Evolutionary conservation across 1,140 invertebrate species (phyloP).

Genomic region (Neodiprion virginianus): DNA sequence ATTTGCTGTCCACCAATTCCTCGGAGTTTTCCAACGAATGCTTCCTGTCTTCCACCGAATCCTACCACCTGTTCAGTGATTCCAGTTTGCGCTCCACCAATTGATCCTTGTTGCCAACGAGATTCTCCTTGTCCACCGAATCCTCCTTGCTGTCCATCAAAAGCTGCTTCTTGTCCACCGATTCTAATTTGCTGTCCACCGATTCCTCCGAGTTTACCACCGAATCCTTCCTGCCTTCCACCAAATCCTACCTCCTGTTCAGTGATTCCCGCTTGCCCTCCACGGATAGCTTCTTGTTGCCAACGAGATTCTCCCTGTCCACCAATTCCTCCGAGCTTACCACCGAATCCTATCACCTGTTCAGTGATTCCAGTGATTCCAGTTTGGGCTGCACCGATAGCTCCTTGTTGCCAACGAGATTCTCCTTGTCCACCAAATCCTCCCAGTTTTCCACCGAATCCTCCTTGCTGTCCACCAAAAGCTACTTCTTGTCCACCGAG

Average conservation of each 20-base stretch:
- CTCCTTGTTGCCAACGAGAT: background rate
- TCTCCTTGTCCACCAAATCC: background rate
- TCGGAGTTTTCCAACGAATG: too few relatives aligned
- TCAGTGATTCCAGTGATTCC: too few relatives aligned
- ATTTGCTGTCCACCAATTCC: background rate
- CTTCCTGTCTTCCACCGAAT: background rate
- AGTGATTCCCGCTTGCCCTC: background rate
- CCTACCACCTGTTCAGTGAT: too few relatives aligned
- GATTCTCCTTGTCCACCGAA: background rate
- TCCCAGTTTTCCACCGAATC: background rate
- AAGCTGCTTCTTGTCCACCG: too few relatives aligned
- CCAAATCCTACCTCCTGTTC: too few relatives aligned
- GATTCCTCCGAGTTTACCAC: background rate
- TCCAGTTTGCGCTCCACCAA: too few relatives aligned
- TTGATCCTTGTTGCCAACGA: too few relatives aligned
- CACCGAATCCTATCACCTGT: background rate
- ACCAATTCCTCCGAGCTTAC: background rate
- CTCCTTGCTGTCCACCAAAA: background rate
- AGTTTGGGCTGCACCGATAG: too few relatives aligned
- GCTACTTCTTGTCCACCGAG: too few relatives aligned
- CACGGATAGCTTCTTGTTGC: background rate
- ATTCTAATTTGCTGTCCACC: background rate
- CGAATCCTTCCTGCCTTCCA: background rate
- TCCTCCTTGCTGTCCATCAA: background rate
- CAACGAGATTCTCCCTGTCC: background rate